A percentile compares a stretch with the other conserved stretches of the same genome.
Evolutionary conservation across 2,113 vertebrate genomes (phyloP).

Genomic region (Laticauda colubrina): DNA sequence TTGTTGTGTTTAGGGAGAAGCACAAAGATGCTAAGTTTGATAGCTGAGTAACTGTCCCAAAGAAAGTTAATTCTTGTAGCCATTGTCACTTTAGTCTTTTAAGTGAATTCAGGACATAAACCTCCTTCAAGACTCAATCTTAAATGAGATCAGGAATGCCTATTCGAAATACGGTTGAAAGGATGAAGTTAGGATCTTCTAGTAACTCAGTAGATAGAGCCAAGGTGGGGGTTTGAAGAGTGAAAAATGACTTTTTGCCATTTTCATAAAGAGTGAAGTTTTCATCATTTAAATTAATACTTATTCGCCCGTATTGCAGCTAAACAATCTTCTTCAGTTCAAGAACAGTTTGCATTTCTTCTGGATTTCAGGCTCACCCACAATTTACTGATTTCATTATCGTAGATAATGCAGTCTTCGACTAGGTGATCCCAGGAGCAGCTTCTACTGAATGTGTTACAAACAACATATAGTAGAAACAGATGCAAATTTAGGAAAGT

Average conservation of each 20-base stretch:
- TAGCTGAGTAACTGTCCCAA: conserved; percentile 18
- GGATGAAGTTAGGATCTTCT: neutral
- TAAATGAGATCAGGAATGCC: conserved; percentile 12
- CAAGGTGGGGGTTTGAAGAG: neutral
- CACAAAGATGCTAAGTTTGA: fast-evolving
- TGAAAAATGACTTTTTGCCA: neutral
- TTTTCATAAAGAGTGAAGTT: neutral
- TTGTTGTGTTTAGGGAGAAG: conserved; percentile 33
- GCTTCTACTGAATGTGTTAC: neutral
- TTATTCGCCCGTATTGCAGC: neutral
- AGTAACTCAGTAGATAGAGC: neutral
- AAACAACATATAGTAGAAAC: neutral
- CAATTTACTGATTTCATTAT: neutral
- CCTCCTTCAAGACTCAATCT: neutral
- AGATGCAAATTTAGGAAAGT: neutral
- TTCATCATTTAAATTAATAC: neutral
- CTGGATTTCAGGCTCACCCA: neutral
- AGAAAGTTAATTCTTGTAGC: neutral
- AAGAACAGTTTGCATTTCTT: neutral
- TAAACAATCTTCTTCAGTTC: neutral
- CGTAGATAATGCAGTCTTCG: neutral
- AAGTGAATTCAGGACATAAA: neutral
- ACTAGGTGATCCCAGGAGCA: neutral
- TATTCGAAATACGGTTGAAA: neutral
- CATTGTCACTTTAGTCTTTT: conserved; percentile 15